These are phyloP conservation scores for Macquaria ambigua DNA, from an alignment of 2,113 vertebrate species.

Conservation along the genomic window DNA sequence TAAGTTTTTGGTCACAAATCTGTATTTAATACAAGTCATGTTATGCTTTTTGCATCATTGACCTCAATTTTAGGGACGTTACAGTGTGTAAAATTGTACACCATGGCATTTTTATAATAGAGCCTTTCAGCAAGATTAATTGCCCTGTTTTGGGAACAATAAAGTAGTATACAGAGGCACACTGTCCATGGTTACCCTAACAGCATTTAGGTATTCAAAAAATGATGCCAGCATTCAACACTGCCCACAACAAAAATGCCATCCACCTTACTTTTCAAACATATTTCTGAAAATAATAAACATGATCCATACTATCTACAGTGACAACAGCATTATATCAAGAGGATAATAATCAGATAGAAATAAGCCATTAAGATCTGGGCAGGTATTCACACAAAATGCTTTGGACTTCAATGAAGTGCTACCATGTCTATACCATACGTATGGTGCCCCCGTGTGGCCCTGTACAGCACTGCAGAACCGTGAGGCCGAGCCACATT, in stretches of 20 bases:
- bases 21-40: not conserved
- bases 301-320: not conserved
- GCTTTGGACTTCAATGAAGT: not conserved
- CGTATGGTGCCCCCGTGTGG: slow-evolving; percentile 49
- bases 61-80: not conserved
- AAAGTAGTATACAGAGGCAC: not conserved
- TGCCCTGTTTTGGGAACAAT: not conserved
- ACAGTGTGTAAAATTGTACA: not conserved
- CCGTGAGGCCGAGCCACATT: not conserved
- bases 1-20: not conserved
- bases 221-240: not conserved
- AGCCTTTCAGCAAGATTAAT: not conserved
- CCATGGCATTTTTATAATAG: not conserved
- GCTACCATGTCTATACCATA: too few species aligned
- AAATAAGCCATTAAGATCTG: not conserved
- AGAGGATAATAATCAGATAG: not conserved
- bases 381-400: not conserved
- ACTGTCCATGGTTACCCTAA: not conserved
- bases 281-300: not conserved
- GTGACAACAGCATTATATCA: not conserved
- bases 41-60: not conserved
- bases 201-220: not conserved
- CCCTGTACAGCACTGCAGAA: slow-evolving; percentile 1
- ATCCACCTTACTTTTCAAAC: not conserved
- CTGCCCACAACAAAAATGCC: not conserved